Percentiles rank a stretch among this genome's conserved stretches.
Evolutionary conservation across 2,113 vertebrate genomes (phyloP).

Genomic region (Zosterops lateralis): DNA sequence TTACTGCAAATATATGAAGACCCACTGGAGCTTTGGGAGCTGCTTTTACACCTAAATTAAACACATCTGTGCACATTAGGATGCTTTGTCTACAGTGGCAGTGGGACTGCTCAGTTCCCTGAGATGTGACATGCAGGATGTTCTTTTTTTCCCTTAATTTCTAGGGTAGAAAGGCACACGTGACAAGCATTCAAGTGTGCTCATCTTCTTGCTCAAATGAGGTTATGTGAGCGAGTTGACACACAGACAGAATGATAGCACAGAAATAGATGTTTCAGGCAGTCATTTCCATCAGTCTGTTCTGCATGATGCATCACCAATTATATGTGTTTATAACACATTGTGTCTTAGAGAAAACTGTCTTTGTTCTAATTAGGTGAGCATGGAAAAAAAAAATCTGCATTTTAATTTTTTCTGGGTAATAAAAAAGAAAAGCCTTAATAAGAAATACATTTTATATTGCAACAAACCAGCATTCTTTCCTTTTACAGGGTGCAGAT

Average conservation of each 20-base stretch:
- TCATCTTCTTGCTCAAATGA: not conserved
- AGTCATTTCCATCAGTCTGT: not conserved
- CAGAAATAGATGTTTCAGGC: not conserved
- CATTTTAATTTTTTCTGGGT: slow-evolving; percentile 6
- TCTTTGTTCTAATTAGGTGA: slow-evolving; percentile 5
- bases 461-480: not conserved
- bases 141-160: not conserved
- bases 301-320: not conserved
- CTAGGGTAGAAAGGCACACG: not conserved
- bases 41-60: not conserved
- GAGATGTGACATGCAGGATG: not conserved
- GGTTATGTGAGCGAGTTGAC: not conserved
- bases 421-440: not conserved
- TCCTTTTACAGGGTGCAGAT: not conserved
- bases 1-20: not conserved
- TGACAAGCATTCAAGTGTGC: not conserved
- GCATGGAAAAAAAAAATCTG: not conserved
- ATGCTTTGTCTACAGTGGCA: not conserved
- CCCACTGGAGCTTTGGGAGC: not conserved
- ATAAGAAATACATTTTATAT: not conserved
- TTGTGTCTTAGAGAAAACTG: not conserved
- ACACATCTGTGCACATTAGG: not conserved
- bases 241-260: not conserved
- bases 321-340: not conserved
- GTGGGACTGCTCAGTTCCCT: not conserved